These are phyloP conservation scores for Caloenas nicobarica DNA, from an alignment of 2,113 vertebrate species.

Conservation along the genomic window DNA sequence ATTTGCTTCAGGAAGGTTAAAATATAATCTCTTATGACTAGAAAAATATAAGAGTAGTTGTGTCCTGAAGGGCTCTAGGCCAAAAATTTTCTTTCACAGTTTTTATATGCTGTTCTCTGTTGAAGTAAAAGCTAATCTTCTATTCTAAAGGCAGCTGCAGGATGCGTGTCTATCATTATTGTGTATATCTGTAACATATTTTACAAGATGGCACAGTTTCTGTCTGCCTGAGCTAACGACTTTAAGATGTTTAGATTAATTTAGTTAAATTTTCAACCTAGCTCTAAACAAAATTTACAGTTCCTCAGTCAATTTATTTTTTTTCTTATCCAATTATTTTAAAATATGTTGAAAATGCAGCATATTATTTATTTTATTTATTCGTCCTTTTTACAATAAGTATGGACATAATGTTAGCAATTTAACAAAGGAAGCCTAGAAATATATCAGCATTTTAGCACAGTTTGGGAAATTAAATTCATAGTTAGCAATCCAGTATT, in stretches of 20 bases:
- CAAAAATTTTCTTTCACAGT: not conserved
- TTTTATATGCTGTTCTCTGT: not conserved
- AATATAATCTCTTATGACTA: not conserved
- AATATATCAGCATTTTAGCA: not conserved
- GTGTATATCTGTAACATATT: not conserved
- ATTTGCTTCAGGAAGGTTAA: not conserved
- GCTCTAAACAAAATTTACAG: not conserved
- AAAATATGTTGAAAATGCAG: not conserved
- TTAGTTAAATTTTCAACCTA: not conserved
- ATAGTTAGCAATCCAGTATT: not conserved
- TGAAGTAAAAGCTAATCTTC: not conserved
- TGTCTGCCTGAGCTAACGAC: not conserved
- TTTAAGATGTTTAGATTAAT: not conserved
- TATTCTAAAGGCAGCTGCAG: not conserved
- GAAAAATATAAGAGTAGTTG: not conserved
- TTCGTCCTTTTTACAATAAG: not conserved
- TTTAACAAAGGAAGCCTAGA: not conserved
- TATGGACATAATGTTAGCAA: not conserved
- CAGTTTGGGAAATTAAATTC: not conserved
- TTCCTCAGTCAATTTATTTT: not conserved
- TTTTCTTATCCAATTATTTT: not conserved
- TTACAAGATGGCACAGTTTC: not conserved
- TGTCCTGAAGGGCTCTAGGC: not conserved
- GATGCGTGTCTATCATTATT: not conserved
- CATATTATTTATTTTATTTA: no score